Base-by-base conservation (phyloP, 1,140 invertebrate species). In the Rhyzopertha dominica region DNA sequence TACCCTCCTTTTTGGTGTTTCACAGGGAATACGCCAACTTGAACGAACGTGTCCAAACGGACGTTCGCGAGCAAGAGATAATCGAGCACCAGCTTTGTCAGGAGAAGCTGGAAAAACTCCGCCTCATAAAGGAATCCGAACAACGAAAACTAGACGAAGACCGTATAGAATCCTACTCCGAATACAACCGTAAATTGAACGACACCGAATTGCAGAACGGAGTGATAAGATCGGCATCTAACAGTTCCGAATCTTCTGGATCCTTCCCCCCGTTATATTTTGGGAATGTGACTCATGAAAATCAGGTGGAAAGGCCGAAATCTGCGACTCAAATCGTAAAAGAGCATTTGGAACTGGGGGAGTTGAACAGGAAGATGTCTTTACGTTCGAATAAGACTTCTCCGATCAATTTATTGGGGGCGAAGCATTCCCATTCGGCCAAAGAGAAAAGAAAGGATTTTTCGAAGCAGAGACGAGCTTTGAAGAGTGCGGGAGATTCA, bases 11-110 rank as follows among this genome's bases (percentile, higher is more conserved):
- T n/a, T n/a, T n/a, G n/a, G n/a, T n/a, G n/a, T n/a, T n/a, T n/a
- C n/a, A n/a, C n/a, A 67, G 70, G 16, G 70, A 82, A 44, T 86
- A 80, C 63, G 72, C 73, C 9, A 65, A 72, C 24, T 69, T 87
- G 17, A 74, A 84, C 47, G 56, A 71, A 16, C 68, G 84, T 40
- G 80, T 87, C 2, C 70, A 77, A 47, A 64, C 67, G 10, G 85
- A 87, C 63, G 73, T 79, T 59, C 67, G 74, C 64, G 45, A 68
- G 28, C 56, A 68, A 49, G 63, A 74, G 54, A 63, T 66, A 29
- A 59, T 64, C 31, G 72, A 77, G 54, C 62, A 66, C 39, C 56
- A 63, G 31, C 68, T 70, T 43, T 52, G 72, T 18, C 25, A 51
- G 12, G 53, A 55, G 39, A 61, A 58, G 39, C 47, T 65, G 2